Base-by-base conservation (phyloP, 2,888 invertebrate genomes). In the Scaptomyza cyrtandrae region DNA sequence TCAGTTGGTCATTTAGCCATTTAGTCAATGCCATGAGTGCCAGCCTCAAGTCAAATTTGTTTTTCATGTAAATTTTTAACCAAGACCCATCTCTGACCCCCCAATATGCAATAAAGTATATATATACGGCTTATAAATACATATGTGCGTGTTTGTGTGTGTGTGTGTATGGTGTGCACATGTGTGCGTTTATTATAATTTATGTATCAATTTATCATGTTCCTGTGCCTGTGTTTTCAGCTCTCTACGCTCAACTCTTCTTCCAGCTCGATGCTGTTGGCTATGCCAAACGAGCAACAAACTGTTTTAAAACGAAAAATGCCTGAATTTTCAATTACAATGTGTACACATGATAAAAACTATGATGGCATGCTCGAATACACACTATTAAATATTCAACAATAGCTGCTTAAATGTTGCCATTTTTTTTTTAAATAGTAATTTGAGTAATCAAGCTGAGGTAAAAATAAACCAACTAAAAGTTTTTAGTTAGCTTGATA, bases 131-230 rank as follows among this genome's bases (percentile, higher is more conserved):
- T 24, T 24, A 24, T 24, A 24, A 3, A 24, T 24, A 24, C 24
- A 24, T 24, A 3, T 24, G 24, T 24, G 24, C 0, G 24, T 24
- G 7, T 3, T 24, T 33, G 5, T 16, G 3, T 16, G 27, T 62
- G 14, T 50, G 13, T 19, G 13, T 52, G 44, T 44, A 13, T 33
- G 58, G 39, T 45, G 31, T 63, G 45, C 66, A 59, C 71, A 71
- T 75, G 75, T 82, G 69, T 73, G 68, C 67, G 80, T 82, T 76
- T 73, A 78, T 80, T 83, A 86, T 80, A 85, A 85, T 88, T 88
- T 86, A 88, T 85, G 80, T 88, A 83, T 80, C 80, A 88, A 87
- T 85, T 80, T 80, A 88, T 85, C 88, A 85, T 86, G 76, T 59
- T 71, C 59, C 59, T 54, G 50, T 61, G 58, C 66, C 53, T 55